Base-by-base conservation (phyloP, 2,113 vertebrate species). In the Anarhynchus alexandrinus region DNA sequence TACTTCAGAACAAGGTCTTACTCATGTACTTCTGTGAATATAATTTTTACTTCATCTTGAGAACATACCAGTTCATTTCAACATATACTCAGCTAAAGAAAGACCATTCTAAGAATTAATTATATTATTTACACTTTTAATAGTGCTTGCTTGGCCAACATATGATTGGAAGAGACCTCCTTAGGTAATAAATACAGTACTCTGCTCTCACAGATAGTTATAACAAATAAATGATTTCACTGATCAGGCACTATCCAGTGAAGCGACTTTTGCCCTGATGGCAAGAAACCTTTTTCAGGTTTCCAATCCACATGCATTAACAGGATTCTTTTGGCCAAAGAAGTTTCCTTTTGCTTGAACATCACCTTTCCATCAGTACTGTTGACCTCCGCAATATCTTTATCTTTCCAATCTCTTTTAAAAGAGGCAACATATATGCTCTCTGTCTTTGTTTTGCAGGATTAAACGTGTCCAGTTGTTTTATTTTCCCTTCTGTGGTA, bases 401-500 rank as follows among this genome's bases (percentile, higher is more conserved):
- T 69, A 73, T 71, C 71, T 87, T 91, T 67, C 65, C 43, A 89
- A 34, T 55, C 40, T 87, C 59, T 86, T 84, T 59, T 51, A 89
- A 90, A 52, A 84, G 34, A 72, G 19, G 27, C 70, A 93, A 76
- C 27, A 90, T 76, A 91, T 32, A 89, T 79, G 57, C 43, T 84
- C 30, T 80, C 72, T 27, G 34, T 51, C 69, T 82, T 85, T 84
- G 85, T 87, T 96, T 93, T 10, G 2, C 52, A 89, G 69, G 61
- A 66, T 91, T 93, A 95, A 87, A 74, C 54, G 72, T 45, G 78
- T 23, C 84, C 91, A 93, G 49, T 79, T 95, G 77, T 69, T 96
- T 84, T 92, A 92, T 91, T 78, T 86, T 72, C 58, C 61, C 34
- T 82, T 71, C 77, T 64, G 47, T 36, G 23, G 38, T 74, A 93